Conservation (phyloP, 1,140 invertebrate species). For the Aphelenchoides besseyi region DNA sequence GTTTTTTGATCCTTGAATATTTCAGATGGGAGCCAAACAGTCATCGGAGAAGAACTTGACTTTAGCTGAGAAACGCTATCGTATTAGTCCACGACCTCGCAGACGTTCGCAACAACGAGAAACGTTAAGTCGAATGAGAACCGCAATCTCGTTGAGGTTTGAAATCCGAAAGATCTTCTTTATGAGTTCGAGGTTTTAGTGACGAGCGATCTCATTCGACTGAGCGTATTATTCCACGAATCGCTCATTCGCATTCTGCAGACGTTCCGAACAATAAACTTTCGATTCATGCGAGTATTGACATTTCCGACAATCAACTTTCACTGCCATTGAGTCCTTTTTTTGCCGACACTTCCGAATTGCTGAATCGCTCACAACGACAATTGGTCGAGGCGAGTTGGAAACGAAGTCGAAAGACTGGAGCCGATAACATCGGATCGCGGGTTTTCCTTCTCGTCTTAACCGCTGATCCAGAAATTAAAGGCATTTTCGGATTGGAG, state of each 20-base stretch:
- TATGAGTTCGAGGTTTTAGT: too few relatives aligned
- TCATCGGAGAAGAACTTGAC: slow-evolving; percentile 14
- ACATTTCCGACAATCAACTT: not conserved
- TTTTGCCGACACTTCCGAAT: slow-evolving; percentile 4
- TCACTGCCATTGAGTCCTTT: slow-evolving; percentile 3
- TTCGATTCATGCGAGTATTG: not conserved
- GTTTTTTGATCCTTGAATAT: not conserved
- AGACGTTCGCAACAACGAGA: slow-evolving; percentile 11
- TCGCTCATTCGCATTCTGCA: not conserved
- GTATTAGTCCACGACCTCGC: slow-evolving; percentile 9
- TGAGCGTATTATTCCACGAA: not conserved
- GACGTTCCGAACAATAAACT: not conserved
- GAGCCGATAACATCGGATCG: slow-evolving; percentile 43
- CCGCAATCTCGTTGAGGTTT: slow-evolving; percentile 1
- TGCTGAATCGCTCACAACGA: slow-evolving; percentile 38
- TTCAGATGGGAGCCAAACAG: slow-evolving; percentile 21
- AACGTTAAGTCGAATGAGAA: not conserved
- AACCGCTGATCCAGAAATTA: slow-evolving; percentile 49
- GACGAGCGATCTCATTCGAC: not conserved
- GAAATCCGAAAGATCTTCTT: not conserved
- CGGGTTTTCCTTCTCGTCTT: slow-evolving; percentile 41
- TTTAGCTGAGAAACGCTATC: slow-evolving; percentile 29
- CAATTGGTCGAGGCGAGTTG: slow-evolving; percentile 44
- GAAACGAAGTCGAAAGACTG: slow-evolving; percentile 45
- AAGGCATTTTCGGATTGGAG: slow-evolving; percentile 49